Evolutionary conservation across 92 coral and sea anemone genomes (phyloP).

Genomic region (Chrysogorgia sp.): DNA sequence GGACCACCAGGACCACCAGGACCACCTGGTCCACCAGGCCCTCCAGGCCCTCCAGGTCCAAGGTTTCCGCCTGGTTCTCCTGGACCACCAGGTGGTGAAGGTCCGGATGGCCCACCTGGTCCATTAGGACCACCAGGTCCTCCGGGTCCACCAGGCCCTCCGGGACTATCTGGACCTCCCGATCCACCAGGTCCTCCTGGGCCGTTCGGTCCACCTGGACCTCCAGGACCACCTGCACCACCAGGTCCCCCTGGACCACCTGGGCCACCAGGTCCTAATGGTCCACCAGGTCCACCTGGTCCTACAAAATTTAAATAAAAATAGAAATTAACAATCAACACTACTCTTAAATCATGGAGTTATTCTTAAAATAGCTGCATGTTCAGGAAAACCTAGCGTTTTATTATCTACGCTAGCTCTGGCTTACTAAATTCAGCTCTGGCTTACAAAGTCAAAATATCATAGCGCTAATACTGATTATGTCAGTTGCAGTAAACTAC

Average conservation of each 20-base stretch:
- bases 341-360: too few relatives aligned
- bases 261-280: slow-evolving; percentile 78
- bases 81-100: slow-evolving; percentile 67
- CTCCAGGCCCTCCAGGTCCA: slow-evolving; percentile 60
- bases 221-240: slow-evolving; percentile 68
- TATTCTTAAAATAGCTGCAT: too few relatives aligned
- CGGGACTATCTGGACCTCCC: slow-evolving; percentile 58
- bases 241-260: slow-evolving; percentile 87
- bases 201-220: slow-evolving; percentile 58
- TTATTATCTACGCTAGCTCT: too few relatives aligned
- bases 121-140: slow-evolving; percentile 70
- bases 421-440: too few relatives aligned
- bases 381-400: too few relatives aligned
- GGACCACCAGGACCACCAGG: slow-evolving; percentile 73
- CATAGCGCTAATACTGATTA: too few relatives aligned
- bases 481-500: too few relatives aligned
- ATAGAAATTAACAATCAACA: neutral
- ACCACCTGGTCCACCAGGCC: slow-evolving; percentile 26
- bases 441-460: too few relatives aligned
- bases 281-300: slow-evolving; percentile 74
- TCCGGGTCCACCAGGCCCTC: slow-evolving; percentile 63
- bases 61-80: slow-evolving; percentile 69
- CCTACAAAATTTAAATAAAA: slow-evolving; percentile 10
- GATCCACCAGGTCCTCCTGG: slow-evolving; percentile 64
- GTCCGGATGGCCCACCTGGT: slow-evolving; percentile 51